Evolutionary conservation across 1,140 invertebrate genomes (phyloP), one percentile per base, ranked within the genome.

Genomic region (Pomacea maculata): DNA sequence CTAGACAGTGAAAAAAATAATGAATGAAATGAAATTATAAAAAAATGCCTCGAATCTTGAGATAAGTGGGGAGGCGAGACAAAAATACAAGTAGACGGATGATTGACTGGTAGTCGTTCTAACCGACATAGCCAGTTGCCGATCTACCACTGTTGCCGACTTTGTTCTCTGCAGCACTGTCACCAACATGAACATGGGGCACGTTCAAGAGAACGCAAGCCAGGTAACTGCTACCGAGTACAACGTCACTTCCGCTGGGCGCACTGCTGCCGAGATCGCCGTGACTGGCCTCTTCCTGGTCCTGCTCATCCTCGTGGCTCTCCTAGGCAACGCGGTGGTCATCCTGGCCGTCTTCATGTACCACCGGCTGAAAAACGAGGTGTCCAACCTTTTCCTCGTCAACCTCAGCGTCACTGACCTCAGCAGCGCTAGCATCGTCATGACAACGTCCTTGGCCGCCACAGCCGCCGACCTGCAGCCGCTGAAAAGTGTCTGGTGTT

Each of bases 351-450:
- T 88, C 14, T 76, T 74, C 14, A 79, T 80, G 1, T 81, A 82
- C n/a, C 78, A 72, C 34, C 74, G 80, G n/a, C 83, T 90, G 21
- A 77, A 82, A 8, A 86, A 88, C 17, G 88, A 91, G 21, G 76
- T 82, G 34, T 83, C 87, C 34, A 91, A 88, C 72, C 55, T 88
- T 8, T 89, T 91, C 67, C 84, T 89, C 4, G 82, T 91, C 25
- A 91, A 91, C 79, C 83, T 92, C 21, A 82, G 86, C 65, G 75
- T 91, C 0, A 88, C 89, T 0, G 91, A 92, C 81, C 68, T 90
- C 61, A 54, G 71, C 55, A 90, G 84, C n/a, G 86, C 89, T 19
- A 6, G 85, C 0, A 52, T 90, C 12, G 87, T 92, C 19, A 91
- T 92, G 89, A 15, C 85, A 14, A 86, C 85, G 54, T 83, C 88